Base-by-base conservation (phyloP, 2,888 invertebrate species). In the Parelbella ahira region DNA sequence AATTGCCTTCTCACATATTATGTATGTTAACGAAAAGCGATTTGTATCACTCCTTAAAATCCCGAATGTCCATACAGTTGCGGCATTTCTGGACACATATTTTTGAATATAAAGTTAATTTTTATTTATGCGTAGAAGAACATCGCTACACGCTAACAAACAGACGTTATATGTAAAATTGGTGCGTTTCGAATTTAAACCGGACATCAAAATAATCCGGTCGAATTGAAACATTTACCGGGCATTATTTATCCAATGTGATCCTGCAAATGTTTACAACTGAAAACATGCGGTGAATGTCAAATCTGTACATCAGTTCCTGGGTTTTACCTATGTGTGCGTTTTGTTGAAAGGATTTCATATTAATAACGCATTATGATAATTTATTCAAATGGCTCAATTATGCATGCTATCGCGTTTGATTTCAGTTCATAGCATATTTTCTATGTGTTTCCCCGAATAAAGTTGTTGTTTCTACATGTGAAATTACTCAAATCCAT, bases 261-360 rank as follows among this genome's bases (percentile, higher is more conserved):
- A 23, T 38, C 45, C 36, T 32, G 27, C 42, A 36, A 33, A 47
- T 48, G 48, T 50, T 48, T 48, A 45, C 39, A 47, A 33, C 39
- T 39, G 44, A 44, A 47, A 48, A 45, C 45, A 50, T 49, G 45
- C 42, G 39, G 42, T 46, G 34, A 27, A 24, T 42, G 36, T 41
- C 48, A 29, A 48, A n/a, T n/a, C 45, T 18, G 32, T 25, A 9
- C 24, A 24, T 32, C 19, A 39, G 9, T 39, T 30, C 12, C 19
- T 19, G 39, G 24, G 7, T 39, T 12, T n/a, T n/a, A n/a, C n/a
- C n/a, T n/a, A n/a, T n/a, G n/a, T n/a, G n/a, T n/a, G n/a, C n/a
- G n/a, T n/a, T 32, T 12, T 24, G 19, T 24, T 32, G 32, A 39
- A 39, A 32, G 18, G 39, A 8, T 39, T 12, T 23, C 24, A 32